phyloP scores from a whole-genome alignment of 1,140 invertebrate species.

The Anthonomus grandis region DNA sequence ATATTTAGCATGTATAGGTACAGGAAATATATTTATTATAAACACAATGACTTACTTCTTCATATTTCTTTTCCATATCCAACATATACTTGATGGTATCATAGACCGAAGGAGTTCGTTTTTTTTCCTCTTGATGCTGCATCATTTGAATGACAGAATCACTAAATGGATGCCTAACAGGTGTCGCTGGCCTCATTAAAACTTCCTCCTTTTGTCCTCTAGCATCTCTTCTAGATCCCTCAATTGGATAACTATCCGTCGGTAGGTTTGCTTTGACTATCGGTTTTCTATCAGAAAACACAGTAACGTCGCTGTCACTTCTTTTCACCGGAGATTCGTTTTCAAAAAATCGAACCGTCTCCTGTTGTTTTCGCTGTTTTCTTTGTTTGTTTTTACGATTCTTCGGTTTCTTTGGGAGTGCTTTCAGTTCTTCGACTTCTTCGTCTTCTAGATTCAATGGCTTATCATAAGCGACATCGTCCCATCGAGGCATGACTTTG shows the following conservation, averaged over 20 bases:
- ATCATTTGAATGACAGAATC: constrained; percentile 51
- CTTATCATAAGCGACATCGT: constrained; percentile 19
- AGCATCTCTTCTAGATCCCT: constrained; percentile 27
- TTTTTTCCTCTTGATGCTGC: constrained; percentile 44
- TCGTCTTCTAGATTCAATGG: constrained; percentile 52
- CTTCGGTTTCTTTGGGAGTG: constrained; percentile 50
- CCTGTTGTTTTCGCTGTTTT: constrained; percentile 27
- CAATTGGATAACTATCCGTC: constrained; percentile 11
- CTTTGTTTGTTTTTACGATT: constrained; percentile 18
- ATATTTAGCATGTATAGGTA: too few relatives aligned
- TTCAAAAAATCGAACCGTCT: too few relatives aligned
- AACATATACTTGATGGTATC: constrained; percentile 56
- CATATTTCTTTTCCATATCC: constrained; percentile 53
- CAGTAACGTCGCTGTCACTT: constrained; percentile 5
- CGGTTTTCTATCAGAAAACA: constrained; percentile 34
- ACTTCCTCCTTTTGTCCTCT: constrained; percentile 61
- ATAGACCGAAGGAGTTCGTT: constrained; percentile 52
- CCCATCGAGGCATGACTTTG: constrained; percentile 22
- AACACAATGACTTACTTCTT: constrained; percentile 49
- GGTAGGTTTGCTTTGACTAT: constrained; percentile 20
- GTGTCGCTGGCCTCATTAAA: constrained; percentile 55
- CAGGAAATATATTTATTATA: too few relatives aligned
- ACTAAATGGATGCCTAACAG: constrained; percentile 51
- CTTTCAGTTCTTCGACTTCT: constrained; percentile 59
- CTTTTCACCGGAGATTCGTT: constrained; percentile 21